phyloP scores from a whole-genome alignment of 2,888 invertebrate species.

The Antheraea assamensis region DNA sequence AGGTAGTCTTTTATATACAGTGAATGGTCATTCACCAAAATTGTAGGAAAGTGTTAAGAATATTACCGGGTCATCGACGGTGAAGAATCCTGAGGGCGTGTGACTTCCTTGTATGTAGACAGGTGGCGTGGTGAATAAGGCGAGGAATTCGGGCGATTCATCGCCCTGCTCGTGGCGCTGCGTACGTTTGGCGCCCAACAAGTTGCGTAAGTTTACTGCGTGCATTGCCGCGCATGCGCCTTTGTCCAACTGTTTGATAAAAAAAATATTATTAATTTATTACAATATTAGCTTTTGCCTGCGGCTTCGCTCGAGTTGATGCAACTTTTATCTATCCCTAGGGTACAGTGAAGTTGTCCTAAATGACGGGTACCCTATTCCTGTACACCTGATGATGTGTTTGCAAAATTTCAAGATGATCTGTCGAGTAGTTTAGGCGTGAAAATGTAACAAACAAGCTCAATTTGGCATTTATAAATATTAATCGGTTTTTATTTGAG shows the following conservation, averaged over 20 bases:
- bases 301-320: too few relatives aligned
- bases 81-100: conserved; percentile 98
- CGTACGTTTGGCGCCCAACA: conserved; percentile 96
- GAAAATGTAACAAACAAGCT: too few relatives aligned
- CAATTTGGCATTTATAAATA: too few relatives aligned
- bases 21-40: not conserved
- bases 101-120: conserved; percentile 99
- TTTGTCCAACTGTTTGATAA: conserved; percentile 90
- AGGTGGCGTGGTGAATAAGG: conserved; percentile 94
- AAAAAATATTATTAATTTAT: too few relatives aligned
- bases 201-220: conserved; percentile 98
- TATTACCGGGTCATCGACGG: conserved; percentile 93
- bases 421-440: too few relatives aligned
- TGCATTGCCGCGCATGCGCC: conserved; percentile 98
- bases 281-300: too few relatives aligned
- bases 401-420: too few relatives aligned
- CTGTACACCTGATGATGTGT: too few relatives aligned
- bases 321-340: too few relatives aligned
- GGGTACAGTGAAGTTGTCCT: too few relatives aligned
- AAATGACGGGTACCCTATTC: too few relatives aligned
- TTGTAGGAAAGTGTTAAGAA: not conserved
- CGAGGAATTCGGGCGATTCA: conserved; percentile 97
- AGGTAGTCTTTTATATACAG: not conserved
- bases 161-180: conserved; percentile 98
- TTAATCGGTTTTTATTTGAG: too few relatives aligned